Evolutionary conservation across 2,888 invertebrate genomes (phyloP).

Genomic region (Rhagium mordax): DNA sequence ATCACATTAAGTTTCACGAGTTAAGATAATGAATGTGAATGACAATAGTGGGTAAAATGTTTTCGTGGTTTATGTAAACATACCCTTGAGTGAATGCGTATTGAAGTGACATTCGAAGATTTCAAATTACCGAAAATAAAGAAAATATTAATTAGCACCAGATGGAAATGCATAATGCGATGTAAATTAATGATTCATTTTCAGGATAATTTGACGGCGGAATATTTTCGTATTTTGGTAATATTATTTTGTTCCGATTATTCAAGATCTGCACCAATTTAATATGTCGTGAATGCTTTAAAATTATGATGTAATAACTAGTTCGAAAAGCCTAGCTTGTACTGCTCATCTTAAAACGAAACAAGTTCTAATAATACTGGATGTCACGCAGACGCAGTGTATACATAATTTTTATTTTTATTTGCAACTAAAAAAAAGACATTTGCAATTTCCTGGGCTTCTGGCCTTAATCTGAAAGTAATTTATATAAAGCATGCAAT

Average conservation of each 20-base stretch:
- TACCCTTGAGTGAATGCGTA: not conserved
- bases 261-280: not conserved
- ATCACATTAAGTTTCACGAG: too few species aligned
- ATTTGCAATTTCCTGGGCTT: not conserved
- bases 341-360: too few species aligned
- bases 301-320: too few species aligned
- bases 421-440: too few species aligned
- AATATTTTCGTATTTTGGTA: not conserved
- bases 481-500: constrained; percentile 9
- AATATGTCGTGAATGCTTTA: too few species aligned
- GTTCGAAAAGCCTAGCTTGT: too few species aligned
- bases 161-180: not conserved
- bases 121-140: not conserved
- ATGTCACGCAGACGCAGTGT: too few species aligned
- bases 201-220: not conserved
- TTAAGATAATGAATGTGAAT: not conserved
- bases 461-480: constrained; percentile 12
- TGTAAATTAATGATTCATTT: not conserved
- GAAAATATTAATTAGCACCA: not conserved
- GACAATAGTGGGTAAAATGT: not conserved
- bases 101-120: not conserved
- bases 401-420: too few species aligned
- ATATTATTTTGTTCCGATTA: not conserved
- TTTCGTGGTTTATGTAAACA: not conserved
- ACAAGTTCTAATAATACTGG: too few species aligned